phyloP scores from a whole-genome alignment of 2,888 invertebrate species.

The Drosophila pseudotalamancana region DNA sequence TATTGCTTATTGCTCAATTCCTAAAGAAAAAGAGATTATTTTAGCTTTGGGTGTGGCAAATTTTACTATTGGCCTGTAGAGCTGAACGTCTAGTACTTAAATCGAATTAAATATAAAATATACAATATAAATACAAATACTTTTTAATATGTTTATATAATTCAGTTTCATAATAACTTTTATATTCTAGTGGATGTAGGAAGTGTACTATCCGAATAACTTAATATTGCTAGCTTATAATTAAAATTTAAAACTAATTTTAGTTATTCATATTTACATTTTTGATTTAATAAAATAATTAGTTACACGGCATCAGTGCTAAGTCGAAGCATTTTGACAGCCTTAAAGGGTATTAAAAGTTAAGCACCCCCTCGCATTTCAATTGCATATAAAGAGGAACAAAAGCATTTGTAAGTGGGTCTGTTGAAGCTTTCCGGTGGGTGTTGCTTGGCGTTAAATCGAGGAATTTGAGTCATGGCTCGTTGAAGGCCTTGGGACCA shows the following conservation, averaged over 20 bases:
- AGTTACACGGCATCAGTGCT: neutral
- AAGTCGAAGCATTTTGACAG: neutral
- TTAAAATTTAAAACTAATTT: neutral
- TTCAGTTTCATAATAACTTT: neutral
- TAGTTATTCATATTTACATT: neutral
- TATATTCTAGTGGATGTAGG: no score
- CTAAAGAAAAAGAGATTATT: no score
- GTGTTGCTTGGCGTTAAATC: slow-evolving; percentile 29
- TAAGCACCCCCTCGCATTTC: slow-evolving; percentile 4
- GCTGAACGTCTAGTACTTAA: no score
- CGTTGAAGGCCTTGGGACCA: slow-evolving; percentile 31
- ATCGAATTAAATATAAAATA: no score
- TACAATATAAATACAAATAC: no score
- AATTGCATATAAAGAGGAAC: slow-evolving; percentile 6
- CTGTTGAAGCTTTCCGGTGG: slow-evolving; percentile 8
- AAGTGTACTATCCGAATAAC: no score
- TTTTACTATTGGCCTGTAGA: no score
- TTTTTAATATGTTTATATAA: no score
- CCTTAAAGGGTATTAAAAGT: slow-evolving; percentile 24
- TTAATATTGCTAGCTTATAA: no score
- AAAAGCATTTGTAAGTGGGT: neutral
- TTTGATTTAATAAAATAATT: neutral
- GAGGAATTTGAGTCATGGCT: slow-evolving; percentile 53
- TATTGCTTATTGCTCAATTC: no score
- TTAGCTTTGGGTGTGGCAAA: no score